Conservation (phyloP, 2,888 invertebrate genomes). For the Drosophila emarginata region DNA sequence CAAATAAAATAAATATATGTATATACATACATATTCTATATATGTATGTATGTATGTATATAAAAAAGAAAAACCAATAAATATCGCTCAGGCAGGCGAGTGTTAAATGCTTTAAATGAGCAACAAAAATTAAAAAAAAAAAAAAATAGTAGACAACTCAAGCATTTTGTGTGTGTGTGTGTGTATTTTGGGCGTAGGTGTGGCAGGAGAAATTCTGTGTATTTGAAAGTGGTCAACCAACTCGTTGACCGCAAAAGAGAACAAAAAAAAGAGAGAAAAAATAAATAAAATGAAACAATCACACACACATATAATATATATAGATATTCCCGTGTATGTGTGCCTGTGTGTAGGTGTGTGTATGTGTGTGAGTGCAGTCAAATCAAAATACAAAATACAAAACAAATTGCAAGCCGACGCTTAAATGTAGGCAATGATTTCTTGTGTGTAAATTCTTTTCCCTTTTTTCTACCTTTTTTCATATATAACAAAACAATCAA, state of each 20-base stretch:
- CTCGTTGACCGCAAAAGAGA: slow-evolving; percentile 79
- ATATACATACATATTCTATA: slow-evolving; percentile 10
- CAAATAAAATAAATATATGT: slow-evolving; percentile 32
- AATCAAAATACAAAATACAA: slow-evolving; percentile 74
- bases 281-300: slow-evolving; percentile 63
- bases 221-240: slow-evolving; percentile 81
- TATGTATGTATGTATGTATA: slow-evolving; percentile 14
- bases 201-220: slow-evolving; percentile 35
- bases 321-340: neutral
- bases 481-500: neutral
- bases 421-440: slow-evolving; percentile 67
- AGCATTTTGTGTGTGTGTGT: slow-evolving; percentile 1
- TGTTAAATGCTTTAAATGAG: slow-evolving; percentile 70
- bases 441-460: neutral
- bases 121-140: slow-evolving; percentile 49
- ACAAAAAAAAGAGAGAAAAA: slow-evolving; percentile 43
- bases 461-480: slow-evolving; percentile 12
- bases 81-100: slow-evolving; percentile 35
- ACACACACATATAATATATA: slow-evolving; percentile 19
- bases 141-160: slow-evolving; percentile 14
- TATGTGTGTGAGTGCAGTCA: slow-evolving; percentile 53
- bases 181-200: slow-evolving; percentile 23
- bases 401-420: slow-evolving; percentile 66
- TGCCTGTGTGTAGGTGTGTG: slow-evolving; percentile 5
- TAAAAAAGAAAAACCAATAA: slow-evolving; percentile 26